A percentile compares a stretch with the other conserved stretches of the same genome.
These are phyloP conservation scores for Allobates femoralis DNA, from an alignment of 2,797 vertebrate genomes.

Conservation along the genomic window DNA sequence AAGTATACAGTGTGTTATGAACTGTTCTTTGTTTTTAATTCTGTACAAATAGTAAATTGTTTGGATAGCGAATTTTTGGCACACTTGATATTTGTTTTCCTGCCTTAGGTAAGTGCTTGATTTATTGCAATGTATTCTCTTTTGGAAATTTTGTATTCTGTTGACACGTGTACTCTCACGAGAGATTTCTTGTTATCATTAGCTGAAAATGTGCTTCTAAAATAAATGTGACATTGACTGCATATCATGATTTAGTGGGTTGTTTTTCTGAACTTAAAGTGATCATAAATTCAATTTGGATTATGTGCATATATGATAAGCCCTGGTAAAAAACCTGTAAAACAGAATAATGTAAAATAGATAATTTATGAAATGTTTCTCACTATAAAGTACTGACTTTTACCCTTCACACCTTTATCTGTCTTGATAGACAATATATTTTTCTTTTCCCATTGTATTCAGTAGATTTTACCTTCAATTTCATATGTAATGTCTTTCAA, in stretches of 20 bases:
- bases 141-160: slow-evolving; percentile 29
- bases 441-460: background rate
- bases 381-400: background rate
- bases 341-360: background rate
- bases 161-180: slow-evolving; percentile 29
- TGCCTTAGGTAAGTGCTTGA: slow-evolving; percentile 38
- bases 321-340: background rate
- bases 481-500: background rate
- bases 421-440: background rate
- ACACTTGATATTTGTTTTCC: slow-evolving; percentile 22
- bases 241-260: background rate
- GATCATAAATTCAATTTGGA: slow-evolving; percentile 4
- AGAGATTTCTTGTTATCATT: slow-evolving; percentile 21
- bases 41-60: slow-evolving; percentile 4
- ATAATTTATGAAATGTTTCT: background rate
- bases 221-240: slow-evolving; percentile 27
- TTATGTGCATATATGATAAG: background rate
- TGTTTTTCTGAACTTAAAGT: background rate
- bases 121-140: slow-evolving; percentile 12
- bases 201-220: slow-evolving; percentile 2
- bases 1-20: slow-evolving; percentile 14
- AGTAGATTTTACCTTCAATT: background rate
- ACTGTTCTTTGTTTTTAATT: slow-evolving; percentile 25
- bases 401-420: background rate
- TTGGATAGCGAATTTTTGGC: background rate